A percentile compares a stretch with the other conserved stretches of the same genome.
Conservation (phyloP, 2,113 vertebrate genomes). For the Gnathonemus echidnorhynchus region DNA sequence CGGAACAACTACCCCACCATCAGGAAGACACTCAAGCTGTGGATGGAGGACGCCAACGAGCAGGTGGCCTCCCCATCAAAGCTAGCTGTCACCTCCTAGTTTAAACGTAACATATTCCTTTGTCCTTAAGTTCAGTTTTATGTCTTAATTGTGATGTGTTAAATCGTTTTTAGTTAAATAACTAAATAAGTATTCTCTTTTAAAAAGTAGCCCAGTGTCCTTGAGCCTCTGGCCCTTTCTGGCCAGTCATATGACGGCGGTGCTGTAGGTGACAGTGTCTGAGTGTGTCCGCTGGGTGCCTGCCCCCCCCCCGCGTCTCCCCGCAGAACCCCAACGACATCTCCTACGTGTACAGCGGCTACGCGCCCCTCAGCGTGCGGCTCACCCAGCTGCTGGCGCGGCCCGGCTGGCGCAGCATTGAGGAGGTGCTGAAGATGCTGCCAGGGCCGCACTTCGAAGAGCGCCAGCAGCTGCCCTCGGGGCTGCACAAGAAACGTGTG, state of each 20-base stretch:
- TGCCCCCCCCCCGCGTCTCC: not conserved
- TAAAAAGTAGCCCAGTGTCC: not conserved
- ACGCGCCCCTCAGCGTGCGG: slow-evolving; percentile 86
- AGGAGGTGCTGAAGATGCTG: slow-evolving; percentile 92
- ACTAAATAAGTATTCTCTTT: not conserved
- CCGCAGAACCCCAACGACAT: slow-evolving; percentile 91
- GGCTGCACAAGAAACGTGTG: slow-evolving; percentile 71
- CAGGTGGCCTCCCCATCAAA: slow-evolving; percentile 58
- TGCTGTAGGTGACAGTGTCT: not conserved
- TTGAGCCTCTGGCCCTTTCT: not conserved
- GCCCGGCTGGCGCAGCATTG: slow-evolving; percentile 94
- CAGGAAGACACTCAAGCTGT: slow-evolving; percentile 88
- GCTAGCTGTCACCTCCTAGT: not conserved
- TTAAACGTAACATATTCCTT: not conserved
- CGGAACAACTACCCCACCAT: slow-evolving; percentile 94
- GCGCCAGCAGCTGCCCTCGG: slow-evolving; percentile 82
- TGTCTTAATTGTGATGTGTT: not conserved
- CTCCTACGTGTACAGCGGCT: slow-evolving; percentile 94
- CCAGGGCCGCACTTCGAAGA: slow-evolving; percentile 96
- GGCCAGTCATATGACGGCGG: not conserved
- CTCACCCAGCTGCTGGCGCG: slow-evolving; percentile 85
- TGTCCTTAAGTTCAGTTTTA: not conserved
- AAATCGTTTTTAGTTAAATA: not conserved
- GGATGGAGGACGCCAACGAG: slow-evolving; percentile 97
- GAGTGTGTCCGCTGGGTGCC: not conserved